Conservation (phyloP, 2,797 vertebrate species). For the Myotis pilosus region DNA sequence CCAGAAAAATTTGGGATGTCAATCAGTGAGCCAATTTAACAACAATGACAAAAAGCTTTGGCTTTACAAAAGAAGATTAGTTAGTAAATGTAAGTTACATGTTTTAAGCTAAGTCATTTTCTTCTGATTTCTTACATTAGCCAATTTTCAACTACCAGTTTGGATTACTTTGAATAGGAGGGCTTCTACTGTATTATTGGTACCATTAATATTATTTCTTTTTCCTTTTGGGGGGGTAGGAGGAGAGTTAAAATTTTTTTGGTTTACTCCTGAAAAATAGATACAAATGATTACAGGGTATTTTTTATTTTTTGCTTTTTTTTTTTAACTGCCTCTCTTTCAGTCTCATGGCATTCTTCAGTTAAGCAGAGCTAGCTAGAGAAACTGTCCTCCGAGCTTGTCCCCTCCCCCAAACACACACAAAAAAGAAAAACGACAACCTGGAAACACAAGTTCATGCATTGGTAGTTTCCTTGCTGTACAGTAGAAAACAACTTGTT, state of each 20-base stretch:
- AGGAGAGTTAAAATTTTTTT: not conserved
- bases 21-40: not conserved
- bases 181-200: not conserved
- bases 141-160: not conserved
- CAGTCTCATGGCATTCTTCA: not conserved
- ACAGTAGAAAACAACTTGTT: not conserved
- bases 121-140: not conserved
- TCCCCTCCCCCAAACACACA: not conserved
- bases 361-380: not conserved
- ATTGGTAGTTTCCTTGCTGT: not conserved
- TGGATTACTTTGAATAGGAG: not conserved
- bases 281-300: not conserved
- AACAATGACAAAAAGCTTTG: not conserved
- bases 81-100: not conserved
- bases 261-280: not conserved
- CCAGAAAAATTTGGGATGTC: not conserved
- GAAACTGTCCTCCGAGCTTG: not conserved
- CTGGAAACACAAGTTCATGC: not conserved
- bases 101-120: not conserved
- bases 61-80: not conserved
- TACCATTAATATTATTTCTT: not conserved
- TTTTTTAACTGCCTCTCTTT: not conserved
- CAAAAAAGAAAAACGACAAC: not conserved
- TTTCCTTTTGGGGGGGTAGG: not conserved
- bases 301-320: not conserved